A percentile compares a stretch with the other conserved stretches of the same genome.
These are phyloP conservation scores for Nannobrachium achirus DNA, from an alignment of 2,113 vertebrate species.

Conservation along the genomic window DNA sequence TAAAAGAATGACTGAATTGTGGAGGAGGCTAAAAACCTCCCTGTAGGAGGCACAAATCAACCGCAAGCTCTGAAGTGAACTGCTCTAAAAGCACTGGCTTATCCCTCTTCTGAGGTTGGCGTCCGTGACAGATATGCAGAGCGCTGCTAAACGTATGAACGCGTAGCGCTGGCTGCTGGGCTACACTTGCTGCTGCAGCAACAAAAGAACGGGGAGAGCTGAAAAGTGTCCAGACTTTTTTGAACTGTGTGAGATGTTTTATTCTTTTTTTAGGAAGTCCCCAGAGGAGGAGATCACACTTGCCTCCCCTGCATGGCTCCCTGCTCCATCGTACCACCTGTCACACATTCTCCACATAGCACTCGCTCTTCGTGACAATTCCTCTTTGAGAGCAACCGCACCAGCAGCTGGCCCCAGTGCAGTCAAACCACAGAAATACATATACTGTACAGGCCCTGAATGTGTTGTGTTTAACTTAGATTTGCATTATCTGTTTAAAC, in stretches of 20 bases:
- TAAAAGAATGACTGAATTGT: background rate
- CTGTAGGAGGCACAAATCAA: background rate
- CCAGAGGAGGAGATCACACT: background rate
- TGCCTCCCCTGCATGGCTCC: background rate
- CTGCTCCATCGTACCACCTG: background rate
- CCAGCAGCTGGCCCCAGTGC: background rate
- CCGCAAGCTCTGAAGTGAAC: slow-evolving; percentile 10
- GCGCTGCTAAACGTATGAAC: slow-evolving; percentile 19
- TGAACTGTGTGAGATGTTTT: background rate
- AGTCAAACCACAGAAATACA: slow-evolving; percentile 7
- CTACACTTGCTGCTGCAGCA: slow-evolving; percentile 32
- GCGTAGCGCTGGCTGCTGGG: slow-evolving; percentile 7
- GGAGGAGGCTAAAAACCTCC: background rate
- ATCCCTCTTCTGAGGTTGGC: slow-evolving; percentile 8
- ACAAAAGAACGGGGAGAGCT: slow-evolving; percentile 1
- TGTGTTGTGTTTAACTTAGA: too few relatives aligned
- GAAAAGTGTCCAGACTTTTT: slow-evolving; percentile 12
- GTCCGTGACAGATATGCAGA: slow-evolving; percentile 36
- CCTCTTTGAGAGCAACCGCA: slow-evolving; percentile 14
- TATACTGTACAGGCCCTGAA: too few relatives aligned
- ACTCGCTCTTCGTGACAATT: background rate
- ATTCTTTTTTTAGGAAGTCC: background rate
- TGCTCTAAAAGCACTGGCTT: slow-evolving; percentile 3
- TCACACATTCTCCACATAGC: slow-evolving; percentile 14
- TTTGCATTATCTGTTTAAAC: background rate